Conservation (phyloP, 2,888 invertebrate species). For the Tenthredo scrophulariae region DNA sequence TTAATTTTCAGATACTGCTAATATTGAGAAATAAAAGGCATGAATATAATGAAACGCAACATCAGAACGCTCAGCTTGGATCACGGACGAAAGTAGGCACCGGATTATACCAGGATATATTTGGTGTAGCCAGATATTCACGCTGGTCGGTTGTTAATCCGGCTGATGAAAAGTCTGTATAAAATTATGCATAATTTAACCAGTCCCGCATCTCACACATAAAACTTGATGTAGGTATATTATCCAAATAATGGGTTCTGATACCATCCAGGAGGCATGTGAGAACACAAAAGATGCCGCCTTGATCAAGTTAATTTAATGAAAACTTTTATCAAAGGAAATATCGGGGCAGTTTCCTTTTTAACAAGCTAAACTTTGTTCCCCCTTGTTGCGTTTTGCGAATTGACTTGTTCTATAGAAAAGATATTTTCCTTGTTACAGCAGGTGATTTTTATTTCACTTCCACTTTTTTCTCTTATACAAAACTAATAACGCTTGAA, state of each 20-base stretch:
- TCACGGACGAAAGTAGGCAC: neutral
- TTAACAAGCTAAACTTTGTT: slow-evolving; percentile 15
- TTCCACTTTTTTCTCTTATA: neutral
- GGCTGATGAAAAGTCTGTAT: slow-evolving; percentile 11
- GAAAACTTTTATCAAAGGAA: neutral
- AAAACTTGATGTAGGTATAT: neutral
- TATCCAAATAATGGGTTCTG: slow-evolving; percentile 1
- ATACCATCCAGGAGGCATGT: neutral
- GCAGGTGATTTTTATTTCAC: neutral
- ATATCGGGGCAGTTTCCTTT: neutral
- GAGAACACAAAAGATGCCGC: neutral
- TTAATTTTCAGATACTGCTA: neutral
- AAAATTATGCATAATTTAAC: slow-evolving; percentile 20
- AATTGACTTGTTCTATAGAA: neutral
- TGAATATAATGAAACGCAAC: neutral
- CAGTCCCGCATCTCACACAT: neutral
- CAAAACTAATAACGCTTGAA: slow-evolving; percentile 3
- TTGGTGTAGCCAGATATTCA: neutral
- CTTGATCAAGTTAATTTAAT: slow-evolving; percentile 24
- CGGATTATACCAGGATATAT: slow-evolving; percentile 9
- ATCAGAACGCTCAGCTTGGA: neutral
- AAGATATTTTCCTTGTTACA: neutral
- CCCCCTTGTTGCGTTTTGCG: neutral
- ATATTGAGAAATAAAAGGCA: neutral
- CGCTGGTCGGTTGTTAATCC: neutral